phyloP scores from a whole-genome alignment of 2,113 vertebrate genomes.

The Notechis scutatus region DNA sequence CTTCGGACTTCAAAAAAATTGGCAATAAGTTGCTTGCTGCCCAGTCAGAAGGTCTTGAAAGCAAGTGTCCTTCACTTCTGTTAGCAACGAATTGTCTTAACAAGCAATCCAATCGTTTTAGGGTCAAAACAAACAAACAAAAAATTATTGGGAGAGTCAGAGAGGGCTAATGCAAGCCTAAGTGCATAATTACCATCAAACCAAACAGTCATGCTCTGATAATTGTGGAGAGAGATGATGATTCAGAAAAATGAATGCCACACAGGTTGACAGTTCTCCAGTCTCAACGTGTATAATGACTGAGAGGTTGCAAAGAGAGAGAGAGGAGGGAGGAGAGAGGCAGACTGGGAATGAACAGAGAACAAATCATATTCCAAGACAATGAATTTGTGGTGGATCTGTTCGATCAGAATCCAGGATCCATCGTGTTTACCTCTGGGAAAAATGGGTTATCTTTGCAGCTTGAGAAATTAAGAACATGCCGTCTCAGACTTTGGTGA shows the following conservation, averaged over 20 bases:
- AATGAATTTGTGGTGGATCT: slow-evolving; percentile 34
- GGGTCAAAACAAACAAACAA: background rate
- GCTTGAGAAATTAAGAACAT: slow-evolving; percentile 32
- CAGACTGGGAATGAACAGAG: slow-evolving; percentile 17
- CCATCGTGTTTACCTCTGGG: background rate
- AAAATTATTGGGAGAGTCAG: background rate
- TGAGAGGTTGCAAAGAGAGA: slow-evolving; percentile 53
- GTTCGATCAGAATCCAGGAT: slow-evolving; percentile 30
- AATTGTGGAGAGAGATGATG: slow-evolving; percentile 54
- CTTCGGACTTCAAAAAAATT: background rate
- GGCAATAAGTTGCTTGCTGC: background rate
- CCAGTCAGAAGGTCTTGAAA: background rate
- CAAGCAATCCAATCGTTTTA: background rate
- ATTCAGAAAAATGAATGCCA: slow-evolving; percentile 59
- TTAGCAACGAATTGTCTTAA: background rate
- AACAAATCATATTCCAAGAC: slow-evolving; percentile 33
- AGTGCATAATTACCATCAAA: slow-evolving; percentile 58
- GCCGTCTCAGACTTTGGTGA: slow-evolving; percentile 30
- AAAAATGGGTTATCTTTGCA: slow-evolving; percentile 17
- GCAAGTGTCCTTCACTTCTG: background rate
- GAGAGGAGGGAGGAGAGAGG: slow-evolving; percentile 30
- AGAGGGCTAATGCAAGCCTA: slow-evolving; percentile 39
- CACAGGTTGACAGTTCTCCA: slow-evolving; percentile 59
- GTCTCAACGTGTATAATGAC: slow-evolving; percentile 59
- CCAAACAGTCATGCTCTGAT: slow-evolving; percentile 51